Evolutionary conservation across 2,797 vertebrate species (phyloP), one percentile per base, ranked within the genome.

Genomic region (Tangara arthus): DNA sequence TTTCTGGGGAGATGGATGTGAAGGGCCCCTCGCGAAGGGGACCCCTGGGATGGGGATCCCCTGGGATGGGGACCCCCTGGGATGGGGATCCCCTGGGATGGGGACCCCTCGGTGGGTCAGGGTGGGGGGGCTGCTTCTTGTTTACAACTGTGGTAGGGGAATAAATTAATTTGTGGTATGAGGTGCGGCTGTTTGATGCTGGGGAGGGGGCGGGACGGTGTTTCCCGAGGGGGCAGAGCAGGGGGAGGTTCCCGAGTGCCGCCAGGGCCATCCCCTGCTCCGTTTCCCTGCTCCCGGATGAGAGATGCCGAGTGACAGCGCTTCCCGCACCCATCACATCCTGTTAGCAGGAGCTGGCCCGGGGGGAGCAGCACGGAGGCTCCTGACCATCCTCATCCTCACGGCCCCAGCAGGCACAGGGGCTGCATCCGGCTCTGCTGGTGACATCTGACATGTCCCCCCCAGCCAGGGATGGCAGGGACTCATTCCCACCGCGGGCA

Each of bases 81-180:
- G 53, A 21, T 39, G 50, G 69, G 73, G 55, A 35, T 35, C 35
- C 82, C 39, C 5, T 39, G 1, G 30, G 53, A 21, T 39, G 50
- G 69, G 73, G 55, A 35, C 12, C 79, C 32, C 76, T 65, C 9
- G 3, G 57, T 42, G 87, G 65, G 28, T 39, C 8, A 7, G 64
- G 37, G 27, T 11, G 34, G n/a, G 34, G 73, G 72, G 41, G 66
- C 34, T 69, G 81, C 86, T 79, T 85, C 89, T 95, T 95, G 95
- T 97, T 97, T 97, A 96, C 96, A 97, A 11, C 8, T 8, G 3
- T 16, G 37, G 49, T 9, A 20, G 77, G 55, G 84, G 49, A 95
- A 90, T 96, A 95, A 97, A 80, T 65, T 26, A 44, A 89, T 96
- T 96, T 97, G 94, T 96, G 95, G 82, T 94, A 95, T 0, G 24